Evolutionary conservation across 92 coral and sea anemone genomes (phyloP).

Genomic region (Siderastrea siderea): DNA sequence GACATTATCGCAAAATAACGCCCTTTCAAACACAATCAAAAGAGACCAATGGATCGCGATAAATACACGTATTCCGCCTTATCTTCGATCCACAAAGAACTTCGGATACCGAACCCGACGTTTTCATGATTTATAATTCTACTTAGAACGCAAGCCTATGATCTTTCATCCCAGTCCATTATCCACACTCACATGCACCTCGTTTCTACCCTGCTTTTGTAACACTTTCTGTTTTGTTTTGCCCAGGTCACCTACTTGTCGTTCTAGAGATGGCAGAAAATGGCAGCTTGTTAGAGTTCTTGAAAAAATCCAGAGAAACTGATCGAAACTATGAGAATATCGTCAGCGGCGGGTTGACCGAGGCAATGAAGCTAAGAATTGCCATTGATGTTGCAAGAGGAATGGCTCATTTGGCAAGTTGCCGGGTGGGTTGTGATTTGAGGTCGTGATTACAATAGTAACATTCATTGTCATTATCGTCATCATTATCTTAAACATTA

Average conservation of each 20-base stretch:
- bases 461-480: not conserved
- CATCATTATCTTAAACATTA: not conserved
- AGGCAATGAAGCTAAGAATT: slow-evolving; percentile 33
- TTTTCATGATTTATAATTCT: no score
- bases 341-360: slow-evolving; percentile 9
- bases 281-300: slow-evolving; percentile 77
- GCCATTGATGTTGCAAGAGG: slow-evolving; percentile 70
- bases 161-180: no score
- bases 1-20: no score
- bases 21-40: no score
- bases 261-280: slow-evolving; percentile 84
- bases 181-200: no score
- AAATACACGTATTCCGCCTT: no score
- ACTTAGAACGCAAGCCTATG: no score
- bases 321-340: slow-evolving; percentile 3
- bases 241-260: slow-evolving; percentile 70
- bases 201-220: no score
- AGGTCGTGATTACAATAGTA: no score
- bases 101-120: no score
- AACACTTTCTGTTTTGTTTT: not conserved
- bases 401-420: slow-evolving; percentile 67
- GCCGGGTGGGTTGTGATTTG: slow-evolving; percentile 27
- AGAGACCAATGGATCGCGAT: no score
- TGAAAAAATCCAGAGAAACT: slow-evolving; percentile 47
- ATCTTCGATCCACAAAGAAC: no score